Evolutionary conservation across 92 coral and sea anemone genomes (phyloP).

Genomic region (Epizoanthus ramosus): DNA sequence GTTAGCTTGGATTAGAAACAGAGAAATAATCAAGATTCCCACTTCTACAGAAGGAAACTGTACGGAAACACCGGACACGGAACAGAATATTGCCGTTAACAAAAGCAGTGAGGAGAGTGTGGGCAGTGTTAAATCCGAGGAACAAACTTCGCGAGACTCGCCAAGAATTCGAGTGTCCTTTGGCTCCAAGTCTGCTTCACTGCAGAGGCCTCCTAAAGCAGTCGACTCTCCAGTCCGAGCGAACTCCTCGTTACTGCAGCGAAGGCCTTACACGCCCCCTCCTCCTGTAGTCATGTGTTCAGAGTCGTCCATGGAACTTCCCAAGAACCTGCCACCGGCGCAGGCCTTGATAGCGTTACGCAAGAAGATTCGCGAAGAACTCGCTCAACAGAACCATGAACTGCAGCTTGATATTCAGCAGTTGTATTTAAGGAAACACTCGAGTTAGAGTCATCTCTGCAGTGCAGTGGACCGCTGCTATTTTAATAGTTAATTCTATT

Average conservation of each 20-base stretch:
- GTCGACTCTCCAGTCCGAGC: slow-evolving; percentile 30
- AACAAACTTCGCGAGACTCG: slow-evolving; percentile 1
- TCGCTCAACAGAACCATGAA: slow-evolving; percentile 78
- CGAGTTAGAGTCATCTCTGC: not conserved
- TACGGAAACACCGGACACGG: slow-evolving; percentile 9
- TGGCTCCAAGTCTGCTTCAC: slow-evolving; percentile 68
- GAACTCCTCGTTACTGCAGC: slow-evolving; percentile 54
- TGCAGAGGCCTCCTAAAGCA: slow-evolving; percentile 20
- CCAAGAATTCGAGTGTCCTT: slow-evolving; percentile 39
- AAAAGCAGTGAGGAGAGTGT: slow-evolving; percentile 4
- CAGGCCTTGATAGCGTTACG: slow-evolving; percentile 79
- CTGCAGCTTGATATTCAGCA: slow-evolving; percentile 85
- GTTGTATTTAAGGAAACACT: slow-evolving; percentile 70
- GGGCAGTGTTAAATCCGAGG: not conserved
- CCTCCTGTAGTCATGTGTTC: slow-evolving; percentile 58
- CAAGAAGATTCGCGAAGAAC: slow-evolving; percentile 74
- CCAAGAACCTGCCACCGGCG: slow-evolving; percentile 73
- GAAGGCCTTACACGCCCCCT: slow-evolving; percentile 33
- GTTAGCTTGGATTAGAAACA: slow-evolving; percentile 24
- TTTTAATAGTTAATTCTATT: not conserved
- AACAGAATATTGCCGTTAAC: not conserved
- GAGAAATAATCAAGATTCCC: slow-evolving; percentile 59
- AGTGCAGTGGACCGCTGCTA: not conserved
- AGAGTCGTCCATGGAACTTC: slow-evolving; percentile 63
- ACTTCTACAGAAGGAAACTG: slow-evolving; percentile 53